Conservation (phyloP, 2,888 invertebrate species). For the Papilio protenor region DNA sequence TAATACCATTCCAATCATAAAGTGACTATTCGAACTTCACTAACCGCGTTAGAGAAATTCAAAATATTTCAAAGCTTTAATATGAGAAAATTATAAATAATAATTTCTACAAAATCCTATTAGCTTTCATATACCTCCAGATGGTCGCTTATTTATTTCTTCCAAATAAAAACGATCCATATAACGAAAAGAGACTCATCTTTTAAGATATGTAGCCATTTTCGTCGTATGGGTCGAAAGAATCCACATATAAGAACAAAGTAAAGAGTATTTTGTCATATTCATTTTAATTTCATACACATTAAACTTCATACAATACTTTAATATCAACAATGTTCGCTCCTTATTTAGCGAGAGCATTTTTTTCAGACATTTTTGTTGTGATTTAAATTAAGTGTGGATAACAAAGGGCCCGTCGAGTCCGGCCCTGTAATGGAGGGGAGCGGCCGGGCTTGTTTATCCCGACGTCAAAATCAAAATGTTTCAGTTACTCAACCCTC, state of each 20-base stretch:
- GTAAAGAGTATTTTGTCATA: background rate
- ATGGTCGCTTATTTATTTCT: too few species aligned
- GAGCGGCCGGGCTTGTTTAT: conserved; percentile 20
- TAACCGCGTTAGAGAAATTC: conserved; percentile 12
- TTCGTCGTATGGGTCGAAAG: background rate
- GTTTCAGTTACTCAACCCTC: conserved; percentile 20
- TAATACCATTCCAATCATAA: conserved; percentile 9
- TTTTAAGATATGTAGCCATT: too few species aligned
- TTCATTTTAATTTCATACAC: background rate
- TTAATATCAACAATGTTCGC: background rate
- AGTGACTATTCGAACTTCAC: conserved; percentile 20
- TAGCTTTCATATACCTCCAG: background rate
- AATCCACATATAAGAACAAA: background rate
- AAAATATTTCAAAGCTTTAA: background rate
- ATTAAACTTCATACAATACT: background rate
- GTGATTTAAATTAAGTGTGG: conserved; percentile 36
- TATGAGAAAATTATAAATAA: too few species aligned
- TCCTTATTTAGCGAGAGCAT: conserved; percentile 7
- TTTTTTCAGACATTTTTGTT: conserved; percentile 17
- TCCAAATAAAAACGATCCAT: too few species aligned
- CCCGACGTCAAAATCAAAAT: conserved; percentile 28
- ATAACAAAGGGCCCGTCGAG: conserved; percentile 27
- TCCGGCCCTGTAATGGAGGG: conserved; percentile 27
- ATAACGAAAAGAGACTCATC: too few species aligned
- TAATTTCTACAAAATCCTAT: background rate